A percentile compares a stretch with the other conserved stretches of the same genome.
Evolutionary conservation across 2,888 invertebrate species (phyloP).

Genomic region (Troilus luridus): DNA sequence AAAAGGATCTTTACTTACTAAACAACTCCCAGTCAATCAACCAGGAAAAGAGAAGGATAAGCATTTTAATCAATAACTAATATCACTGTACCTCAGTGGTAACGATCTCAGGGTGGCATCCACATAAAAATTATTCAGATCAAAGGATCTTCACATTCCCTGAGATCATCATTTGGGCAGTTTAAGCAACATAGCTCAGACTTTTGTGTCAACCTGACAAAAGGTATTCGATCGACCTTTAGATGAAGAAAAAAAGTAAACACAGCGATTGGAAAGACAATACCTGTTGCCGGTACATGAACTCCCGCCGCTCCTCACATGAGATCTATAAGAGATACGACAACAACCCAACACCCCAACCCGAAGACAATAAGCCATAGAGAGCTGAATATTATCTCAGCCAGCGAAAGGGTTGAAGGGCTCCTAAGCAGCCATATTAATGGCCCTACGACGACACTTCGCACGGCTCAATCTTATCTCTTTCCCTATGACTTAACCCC

Average conservation of each 20-base stretch:
- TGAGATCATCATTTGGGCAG: too few relatives aligned
- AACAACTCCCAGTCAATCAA: too few relatives aligned
- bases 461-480: neutral
- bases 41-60: too few relatives aligned
- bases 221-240: too few relatives aligned
- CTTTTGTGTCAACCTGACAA: too few relatives aligned
- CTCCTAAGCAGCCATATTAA: neutral
- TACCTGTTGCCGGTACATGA: neutral
- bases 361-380: neutral
- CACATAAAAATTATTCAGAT: too few relatives aligned
- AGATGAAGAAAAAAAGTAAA: neutral
- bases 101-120: too few relatives aligned
- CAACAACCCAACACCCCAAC: neutral
- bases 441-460: neutral
- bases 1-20: too few relatives aligned
- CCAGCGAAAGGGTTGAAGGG: neutral
- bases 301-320: neutral
- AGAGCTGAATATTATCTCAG: neutral
- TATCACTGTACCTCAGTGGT: too few relatives aligned
- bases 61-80: too few relatives aligned
- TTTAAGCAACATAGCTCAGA: too few relatives aligned
- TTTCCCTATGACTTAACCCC: slow-evolving; percentile 25
- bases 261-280: neutral
- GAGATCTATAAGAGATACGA: neutral
- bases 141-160: too few relatives aligned